A percentile compares a stretch with the other conserved stretches of the same genome.
Conservation (phyloP, 92 coral and sea anemone species). For the Meandrina meandrites region DNA sequence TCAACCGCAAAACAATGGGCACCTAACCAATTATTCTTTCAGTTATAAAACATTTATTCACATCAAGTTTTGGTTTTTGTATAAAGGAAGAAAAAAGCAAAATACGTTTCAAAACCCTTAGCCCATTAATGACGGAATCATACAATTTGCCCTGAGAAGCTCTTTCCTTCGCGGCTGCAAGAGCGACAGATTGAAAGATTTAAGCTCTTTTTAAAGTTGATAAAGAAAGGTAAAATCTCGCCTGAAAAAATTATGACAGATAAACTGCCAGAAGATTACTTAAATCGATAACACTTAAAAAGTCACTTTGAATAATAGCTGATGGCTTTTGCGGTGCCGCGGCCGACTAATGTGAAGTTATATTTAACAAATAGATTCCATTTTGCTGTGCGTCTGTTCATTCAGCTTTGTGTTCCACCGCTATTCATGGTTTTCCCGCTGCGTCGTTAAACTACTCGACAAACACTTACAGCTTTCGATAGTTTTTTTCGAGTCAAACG, state of each 20-base stretch:
- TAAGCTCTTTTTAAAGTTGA: too few species aligned
- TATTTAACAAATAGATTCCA: too few species aligned
- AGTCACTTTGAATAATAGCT: not conserved
- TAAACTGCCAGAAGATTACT: not conserved
- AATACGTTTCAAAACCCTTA: not conserved
- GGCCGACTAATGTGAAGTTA: not conserved
- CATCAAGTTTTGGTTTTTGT: not conserved
- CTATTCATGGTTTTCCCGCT: too few species aligned
- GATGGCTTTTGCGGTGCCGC: not conserved
- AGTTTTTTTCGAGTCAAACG: too few species aligned
- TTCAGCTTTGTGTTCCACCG: too few species aligned
- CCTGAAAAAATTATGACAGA: not conserved
- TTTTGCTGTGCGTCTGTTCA: too few species aligned
- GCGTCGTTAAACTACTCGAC: too few species aligned
- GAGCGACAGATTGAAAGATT: too few species aligned
- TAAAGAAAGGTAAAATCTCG: not conserved
- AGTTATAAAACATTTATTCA: not conserved
- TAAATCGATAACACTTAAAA: conserved; percentile 7
- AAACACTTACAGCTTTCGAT: too few species aligned
- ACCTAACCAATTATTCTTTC: conserved; percentile 5
- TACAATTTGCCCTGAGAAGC: not conserved
- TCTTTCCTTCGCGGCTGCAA: not conserved
- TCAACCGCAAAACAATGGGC: not conserved
- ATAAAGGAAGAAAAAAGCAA: too few species aligned
- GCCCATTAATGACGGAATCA: not conserved